Evolutionary conservation across 92 coral and sea anemone species (phyloP), one percentile per base, ranked within the genome.

Genomic region (Pocillopora meandrina): DNA sequence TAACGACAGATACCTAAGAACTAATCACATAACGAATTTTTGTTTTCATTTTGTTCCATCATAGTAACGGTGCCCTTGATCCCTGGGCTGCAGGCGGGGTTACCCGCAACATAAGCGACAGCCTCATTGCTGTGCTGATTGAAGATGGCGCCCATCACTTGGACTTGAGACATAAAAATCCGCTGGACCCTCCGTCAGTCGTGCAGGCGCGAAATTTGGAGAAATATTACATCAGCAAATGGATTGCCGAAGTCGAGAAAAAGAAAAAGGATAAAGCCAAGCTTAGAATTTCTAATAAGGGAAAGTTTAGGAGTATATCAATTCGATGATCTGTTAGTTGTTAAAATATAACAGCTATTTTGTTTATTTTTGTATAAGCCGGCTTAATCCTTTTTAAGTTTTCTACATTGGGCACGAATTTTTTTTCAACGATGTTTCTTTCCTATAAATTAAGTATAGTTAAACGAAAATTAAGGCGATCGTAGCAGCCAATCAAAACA

Each of bases 1-100:
- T 42, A 42, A 42, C 52, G 52, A 42, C 1, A 59, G 18, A 12
- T 16, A 59, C 62, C 62, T 12, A 12, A 6, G 62, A 1, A 16
- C 19, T 59, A 16, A 2, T 59, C 3, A 61, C 79, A 42, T 20
- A 60, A 47, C 14, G 15, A 58, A 6, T 1, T 36, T 0, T 5
- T 64, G 49, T 19, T 47, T 17, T 74, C 7, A 42, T 64, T 60
- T 74, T 26, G 19, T 86, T 65, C 56, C 9, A 9, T 71, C 71
- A 8, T 71, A 97, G 99, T 35, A 97, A 97, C 71, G 99, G 99
- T 34, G 72, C 71, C 21, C 84, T 97, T 61, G 99, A 97, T 35
- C 99, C 99, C 0, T 97, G 99, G 99, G 83, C 92, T 10, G 98
- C 95, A 16, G 99, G 99, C 47, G 97, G 98, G 56, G 97, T 97